phyloP scores from a whole-genome alignment of 1,140 invertebrate genomes.

The Campodea augens region DNA sequence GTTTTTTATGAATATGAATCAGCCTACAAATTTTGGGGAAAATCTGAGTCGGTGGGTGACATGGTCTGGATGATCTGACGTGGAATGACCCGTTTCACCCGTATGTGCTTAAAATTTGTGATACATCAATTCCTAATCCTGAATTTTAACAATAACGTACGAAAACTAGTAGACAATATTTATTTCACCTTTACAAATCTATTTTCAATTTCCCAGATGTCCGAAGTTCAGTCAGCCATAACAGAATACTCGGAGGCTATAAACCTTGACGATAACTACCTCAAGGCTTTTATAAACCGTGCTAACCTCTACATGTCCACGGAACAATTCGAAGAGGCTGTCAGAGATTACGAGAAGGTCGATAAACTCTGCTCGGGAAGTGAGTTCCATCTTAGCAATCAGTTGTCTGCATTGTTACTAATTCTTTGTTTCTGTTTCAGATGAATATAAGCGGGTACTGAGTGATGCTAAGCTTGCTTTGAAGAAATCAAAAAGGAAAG shows the following conservation, averaged over 20 bases:
- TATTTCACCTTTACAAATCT: no score
- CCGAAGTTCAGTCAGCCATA: no score
- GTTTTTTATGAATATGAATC: no score
- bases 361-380: slow-evolving; percentile 22
- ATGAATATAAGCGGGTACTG: slow-evolving; percentile 51
- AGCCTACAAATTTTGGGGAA: no score
- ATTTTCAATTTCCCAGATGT: no score
- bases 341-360: slow-evolving; percentile 74
- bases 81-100: no score
- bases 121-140: no score
- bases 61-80: no score
- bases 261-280: slow-evolving; percentile 66
- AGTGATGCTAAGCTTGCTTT: slow-evolving; percentile 70
- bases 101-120: no score
- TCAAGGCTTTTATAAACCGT: slow-evolving; percentile 70
- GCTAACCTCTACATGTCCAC: slow-evolving; percentile 70
- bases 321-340: slow-evolving; percentile 70
- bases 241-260: slow-evolving; percentile 71
- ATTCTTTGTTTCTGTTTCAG: slow-evolving; percentile 19
- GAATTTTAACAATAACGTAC: no score
- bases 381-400: neutral
- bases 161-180: no score
- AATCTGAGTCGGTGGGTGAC: no score
- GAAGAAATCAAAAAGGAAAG: slow-evolving; percentile 85
- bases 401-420: neutral